Evolutionary conservation across 1,140 invertebrate species (phyloP).

Genomic region (Dreissena rostriformis): DNA sequence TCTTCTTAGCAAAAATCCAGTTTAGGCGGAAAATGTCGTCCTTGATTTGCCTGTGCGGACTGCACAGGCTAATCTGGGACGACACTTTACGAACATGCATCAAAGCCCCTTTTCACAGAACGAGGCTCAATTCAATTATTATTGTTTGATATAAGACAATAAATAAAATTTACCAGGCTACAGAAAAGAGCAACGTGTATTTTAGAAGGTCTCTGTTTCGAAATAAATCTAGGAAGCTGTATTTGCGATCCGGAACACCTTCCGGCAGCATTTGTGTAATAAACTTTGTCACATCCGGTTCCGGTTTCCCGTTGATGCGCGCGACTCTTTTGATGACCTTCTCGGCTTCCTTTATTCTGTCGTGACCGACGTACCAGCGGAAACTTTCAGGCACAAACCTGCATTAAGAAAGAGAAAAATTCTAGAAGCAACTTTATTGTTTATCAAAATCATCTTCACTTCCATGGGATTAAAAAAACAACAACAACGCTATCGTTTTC

Average conservation of each 20-base stretch:
- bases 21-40: too few relatives aligned
- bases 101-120: too few relatives aligned
- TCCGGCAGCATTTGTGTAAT: not conserved
- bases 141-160: too few relatives aligned
- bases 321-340: conserved; percentile 32
- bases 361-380: conserved; percentile 33
- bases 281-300: not conserved
- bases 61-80: too few relatives aligned
- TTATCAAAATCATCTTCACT: too few relatives aligned
- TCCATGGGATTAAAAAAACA: too few relatives aligned
- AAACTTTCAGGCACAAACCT: conserved; percentile 50
- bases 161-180: conserved; percentile 22
- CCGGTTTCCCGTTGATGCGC: conserved; percentile 6
- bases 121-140: too few relatives aligned
- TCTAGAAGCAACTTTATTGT: too few relatives aligned
- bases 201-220: not conserved
- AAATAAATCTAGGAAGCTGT: conserved; percentile 27
- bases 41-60: too few relatives aligned
- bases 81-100: too few relatives aligned
- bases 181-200: not conserved
- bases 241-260: conserved; percentile 5
- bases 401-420: not conserved
- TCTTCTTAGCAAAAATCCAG: too few relatives aligned
- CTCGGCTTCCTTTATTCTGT: conserved; percentile 12
- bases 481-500: too few relatives aligned